Base-by-base conservation (phyloP, 2,113 vertebrate species). In the Rattus rattus region DNA sequence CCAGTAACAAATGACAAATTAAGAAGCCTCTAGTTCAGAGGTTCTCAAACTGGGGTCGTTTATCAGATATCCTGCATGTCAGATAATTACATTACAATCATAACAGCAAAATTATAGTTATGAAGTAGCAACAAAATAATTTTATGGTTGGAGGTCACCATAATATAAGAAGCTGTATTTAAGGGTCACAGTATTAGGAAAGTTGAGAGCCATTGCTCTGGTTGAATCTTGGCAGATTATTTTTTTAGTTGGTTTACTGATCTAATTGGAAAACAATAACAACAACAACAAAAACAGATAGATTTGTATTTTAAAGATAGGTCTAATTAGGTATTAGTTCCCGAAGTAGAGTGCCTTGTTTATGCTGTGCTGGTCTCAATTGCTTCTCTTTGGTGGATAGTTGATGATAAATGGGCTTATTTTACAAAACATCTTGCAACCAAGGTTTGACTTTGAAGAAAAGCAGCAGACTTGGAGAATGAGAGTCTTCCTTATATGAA, bases 371-470 rank as follows among this genome's bases (percentile, higher is more conserved):
- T 43, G 61, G 61, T 49, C 28, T 49, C 43, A 7, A 2, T 20
- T 86, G 43, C 84, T 67, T 65, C 26, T 86, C 26, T 36, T 67
- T 33, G 28, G 63, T 69, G 63, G 17, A 67, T 67, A 69, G 63
- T 69, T 86, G 39, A 36, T 88, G 65, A 17, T 86, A n/a, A 65
- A 4, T 47, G 39, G 56, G 59, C 39, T 85, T 4, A 24, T 93
- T 93, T 92, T 88, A 63, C 2, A 84, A 26, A 33, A 69, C 10
- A 80, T 56, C 26, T 24, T 94, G 52, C 39, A 79, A 12, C 47
- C 77, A 75, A 89, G 70, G 59, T 95, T 96, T 54, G 86, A 9
- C 54, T 70, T 93, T 87, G 22, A 92, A 69, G 67, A 49, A 87
- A 90, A n/a, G 49, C 63, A 11, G 72, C n/a, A 76, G 88, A 90